A percentile compares a stretch with the other conserved stretches of the same genome.
phyloP scores from a whole-genome alignment of 2,113 vertebrate species.

The Opisthocomus hoazin region DNA sequence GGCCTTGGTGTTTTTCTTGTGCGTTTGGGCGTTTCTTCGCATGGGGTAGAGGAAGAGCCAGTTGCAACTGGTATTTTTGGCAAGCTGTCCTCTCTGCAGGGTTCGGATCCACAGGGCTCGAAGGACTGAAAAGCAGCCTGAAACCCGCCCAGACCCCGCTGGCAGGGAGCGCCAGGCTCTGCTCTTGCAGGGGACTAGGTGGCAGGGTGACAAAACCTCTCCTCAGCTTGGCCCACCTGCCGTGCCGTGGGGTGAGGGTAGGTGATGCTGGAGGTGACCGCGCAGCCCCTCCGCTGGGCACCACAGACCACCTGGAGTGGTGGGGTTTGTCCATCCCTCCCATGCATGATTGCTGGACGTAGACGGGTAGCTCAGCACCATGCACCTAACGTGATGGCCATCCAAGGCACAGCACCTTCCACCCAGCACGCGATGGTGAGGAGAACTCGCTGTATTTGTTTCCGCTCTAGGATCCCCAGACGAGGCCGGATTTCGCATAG shows the following conservation, averaged over 20 bases:
- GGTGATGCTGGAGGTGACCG: not conserved
- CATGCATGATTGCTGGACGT: fast-evolving
- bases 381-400: fast-evolving
- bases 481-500: not conserved
- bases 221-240: not conserved
- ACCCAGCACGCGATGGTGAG: fast-evolving
- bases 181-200: not conserved
- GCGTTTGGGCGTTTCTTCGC: not conserved
- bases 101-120: not conserved
- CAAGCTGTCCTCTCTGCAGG: not conserved
- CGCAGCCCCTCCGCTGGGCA: not conserved
- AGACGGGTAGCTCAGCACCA: not conserved
- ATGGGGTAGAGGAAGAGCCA: fast-evolving
- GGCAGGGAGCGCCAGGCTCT: fast-evolving
- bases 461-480: not conserved
- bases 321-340: not conserved
- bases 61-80: not conserved
- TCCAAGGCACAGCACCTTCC: not conserved
- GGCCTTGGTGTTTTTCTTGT: not conserved
- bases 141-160: not conserved
- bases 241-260: fast-evolving
- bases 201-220: not conserved
- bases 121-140: not conserved
- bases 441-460: not conserved
- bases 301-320: not conserved